Evolutionary conservation across 2,888 invertebrate genomes (phyloP).

Genomic region (Neoaliturus tenellus): DNA sequence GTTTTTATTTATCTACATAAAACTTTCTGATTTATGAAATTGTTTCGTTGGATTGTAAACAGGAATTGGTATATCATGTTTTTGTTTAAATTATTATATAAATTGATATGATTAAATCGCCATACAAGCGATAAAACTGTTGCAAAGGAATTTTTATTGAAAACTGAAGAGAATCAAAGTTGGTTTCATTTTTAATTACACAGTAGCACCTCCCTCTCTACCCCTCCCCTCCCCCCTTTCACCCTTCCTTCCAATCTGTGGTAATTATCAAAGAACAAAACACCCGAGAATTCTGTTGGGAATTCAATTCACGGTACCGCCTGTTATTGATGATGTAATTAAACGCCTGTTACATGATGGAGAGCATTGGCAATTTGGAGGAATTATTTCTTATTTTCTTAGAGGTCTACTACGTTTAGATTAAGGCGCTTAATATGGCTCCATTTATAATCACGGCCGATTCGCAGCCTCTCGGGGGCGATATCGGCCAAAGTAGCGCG

Average conservation of each 20-base stretch:
- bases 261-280: neutral
- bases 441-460: too few species aligned
- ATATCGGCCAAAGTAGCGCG: neutral
- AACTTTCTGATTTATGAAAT: too few species aligned
- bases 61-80: too few species aligned
- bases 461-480: too few species aligned
- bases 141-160: neutral
- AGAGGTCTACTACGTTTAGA: too few species aligned
- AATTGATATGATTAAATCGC: constrained; percentile 1
- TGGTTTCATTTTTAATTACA: neutral
- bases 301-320: neutral
- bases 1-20: too few species aligned
- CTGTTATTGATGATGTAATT: neutral
- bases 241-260: neutral
- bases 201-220: neutral
- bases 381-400: too few species aligned
- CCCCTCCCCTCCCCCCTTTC: neutral
- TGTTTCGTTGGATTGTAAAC: too few species aligned
- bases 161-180: neutral
- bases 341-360: neutral
- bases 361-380: too few species aligned
- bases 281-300: neutral
- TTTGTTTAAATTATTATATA: too few species aligned
- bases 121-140: neutral
- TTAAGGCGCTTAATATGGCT: too few species aligned